A percentile compares a stretch with the other conserved stretches of the same genome.
These are phyloP conservation scores for human DNA, from an alignment of 2,113 vertebrate species.

Conservation along the genomic window GRCh38 chr15:86027001-86027500, in stretches of 20 bases:
- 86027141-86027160: slow-evolving; percentile 77
- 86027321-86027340: not conserved
- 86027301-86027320: not conserved
- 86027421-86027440: not conserved
- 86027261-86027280: slow-evolving; percentile 47
- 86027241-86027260: slow-evolving; percentile 53
- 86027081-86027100: slow-evolving; percentile 82
- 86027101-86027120: slow-evolving; percentile 77
- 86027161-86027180: slow-evolving; percentile 74
- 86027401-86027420: not conserved
- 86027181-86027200: slow-evolving; percentile 80
- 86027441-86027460: not conserved
- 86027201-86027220: slow-evolving; percentile 80
- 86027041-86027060: slow-evolving; percentile 84
- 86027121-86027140: slow-evolving; percentile 71
- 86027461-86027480: not conserved
- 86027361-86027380: not conserved
- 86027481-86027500: not conserved
- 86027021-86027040: slow-evolving; percentile 77
- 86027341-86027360: not conserved
- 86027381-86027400: not conserved
- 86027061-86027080: slow-evolving; percentile 81
- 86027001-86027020: slow-evolving; percentile 76
- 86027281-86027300: not conserved
- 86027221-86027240: slow-evolving; percentile 72